phyloP scores from a whole-genome alignment of 53 echinoderm and acorn worm genomes.

The Luidia sarsii region DNA sequence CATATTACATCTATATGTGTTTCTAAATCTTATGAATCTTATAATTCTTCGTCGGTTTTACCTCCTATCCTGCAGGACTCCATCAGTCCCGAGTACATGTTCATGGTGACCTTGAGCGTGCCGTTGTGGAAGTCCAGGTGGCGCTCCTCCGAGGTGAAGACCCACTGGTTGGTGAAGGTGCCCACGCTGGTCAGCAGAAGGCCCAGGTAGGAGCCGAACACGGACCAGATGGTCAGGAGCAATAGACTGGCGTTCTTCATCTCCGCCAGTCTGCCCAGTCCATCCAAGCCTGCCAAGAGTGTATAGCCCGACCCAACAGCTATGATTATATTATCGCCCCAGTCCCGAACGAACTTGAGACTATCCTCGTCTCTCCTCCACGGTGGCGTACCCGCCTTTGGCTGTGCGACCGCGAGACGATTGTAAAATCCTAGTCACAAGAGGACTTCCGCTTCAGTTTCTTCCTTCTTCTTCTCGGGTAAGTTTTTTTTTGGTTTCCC shows the following conservation, averaged over 20 bases:
- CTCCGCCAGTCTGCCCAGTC: background rate
- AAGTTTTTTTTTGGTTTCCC: too few relatives aligned
- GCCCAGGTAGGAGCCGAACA: conserved; percentile 71
- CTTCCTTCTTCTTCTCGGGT: too few relatives aligned
- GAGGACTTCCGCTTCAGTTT: too few relatives aligned
- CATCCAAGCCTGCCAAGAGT: too few relatives aligned
- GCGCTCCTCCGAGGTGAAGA: conserved; percentile 62
- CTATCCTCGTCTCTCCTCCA: background rate
- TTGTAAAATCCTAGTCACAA: background rate
- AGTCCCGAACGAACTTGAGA: background rate
- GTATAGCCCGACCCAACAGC: background rate
- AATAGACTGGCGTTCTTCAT: conserved; percentile 65
- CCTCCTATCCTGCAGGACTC: conserved; percentile 66
- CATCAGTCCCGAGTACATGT: conserved; percentile 68
- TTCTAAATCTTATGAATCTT: too few relatives aligned
- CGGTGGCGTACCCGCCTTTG: background rate
- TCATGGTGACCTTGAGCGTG: conserved; percentile 37
- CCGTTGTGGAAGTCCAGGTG: conserved; percentile 67
- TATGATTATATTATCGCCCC: too few relatives aligned
- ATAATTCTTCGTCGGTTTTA: too few relatives aligned
- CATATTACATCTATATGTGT: too few relatives aligned
- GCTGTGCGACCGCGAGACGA: background rate
- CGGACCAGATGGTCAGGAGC: conserved; percentile 75
- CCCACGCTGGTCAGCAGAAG: conserved; percentile 68
- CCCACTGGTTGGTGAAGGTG: conserved; percentile 80